Evolutionary conservation across 2,113 vertebrate species (phyloP).

Genomic region (Phylloscopus trochilus): DNA sequence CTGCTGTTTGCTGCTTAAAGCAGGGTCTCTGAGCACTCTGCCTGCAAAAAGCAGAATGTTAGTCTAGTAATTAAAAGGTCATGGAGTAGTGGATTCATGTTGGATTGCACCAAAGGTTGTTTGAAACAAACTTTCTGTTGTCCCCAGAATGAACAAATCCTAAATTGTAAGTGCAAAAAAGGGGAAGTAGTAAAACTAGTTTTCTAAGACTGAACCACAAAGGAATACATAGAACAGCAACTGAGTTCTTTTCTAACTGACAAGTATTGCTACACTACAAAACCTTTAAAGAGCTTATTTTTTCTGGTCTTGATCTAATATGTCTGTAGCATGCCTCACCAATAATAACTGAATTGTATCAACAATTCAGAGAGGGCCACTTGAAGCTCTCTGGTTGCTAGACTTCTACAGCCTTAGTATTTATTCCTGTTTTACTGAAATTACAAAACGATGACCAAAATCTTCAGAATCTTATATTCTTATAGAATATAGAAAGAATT

Average conservation of each 20-base stretch:
- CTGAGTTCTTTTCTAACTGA: background rate
- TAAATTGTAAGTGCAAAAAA: background rate
- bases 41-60: background rate
- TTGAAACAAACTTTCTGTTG: background rate
- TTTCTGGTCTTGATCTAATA: background rate
- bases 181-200: background rate
- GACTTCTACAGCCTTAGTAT: background rate
- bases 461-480: background rate
- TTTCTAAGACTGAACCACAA: background rate
- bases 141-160: background rate
- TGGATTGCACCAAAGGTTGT: background rate
- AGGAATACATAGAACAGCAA: background rate
- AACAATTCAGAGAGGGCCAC: background rate
- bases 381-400: background rate
- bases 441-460: background rate
- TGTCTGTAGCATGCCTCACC: background rate
- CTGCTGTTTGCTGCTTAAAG: background rate
- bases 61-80: background rate
- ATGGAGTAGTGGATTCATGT: background rate
- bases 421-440: slow-evolving; percentile 4
- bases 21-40: background rate
- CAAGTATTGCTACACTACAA: background rate
- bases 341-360: background rate
- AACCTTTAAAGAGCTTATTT: background rate
- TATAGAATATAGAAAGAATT: background rate